Evolutionary conservation across 23 tunicate genomes (phyloP).

Genomic region (Trididemnum clinides): DNA sequence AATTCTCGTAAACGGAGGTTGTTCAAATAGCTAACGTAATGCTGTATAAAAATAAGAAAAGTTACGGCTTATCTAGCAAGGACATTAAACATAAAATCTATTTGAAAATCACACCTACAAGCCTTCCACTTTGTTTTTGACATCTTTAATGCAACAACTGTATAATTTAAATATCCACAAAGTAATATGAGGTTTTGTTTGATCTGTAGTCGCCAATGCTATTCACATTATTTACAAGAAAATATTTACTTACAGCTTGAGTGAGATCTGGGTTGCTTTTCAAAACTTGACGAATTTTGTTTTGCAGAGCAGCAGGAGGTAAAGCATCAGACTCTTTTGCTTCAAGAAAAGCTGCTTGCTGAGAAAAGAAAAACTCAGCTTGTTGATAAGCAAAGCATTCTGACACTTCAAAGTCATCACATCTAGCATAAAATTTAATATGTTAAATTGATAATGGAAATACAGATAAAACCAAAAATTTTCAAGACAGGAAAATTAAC

Average conservation of each 20-base stretch:
- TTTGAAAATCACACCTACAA: no score
- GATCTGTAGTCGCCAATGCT: no score
- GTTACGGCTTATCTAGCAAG: no score
- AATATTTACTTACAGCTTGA: slow-evolving; percentile 60
- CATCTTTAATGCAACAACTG: no score
- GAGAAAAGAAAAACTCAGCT: slow-evolving; percentile 77
- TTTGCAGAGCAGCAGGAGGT: slow-evolving; percentile 66
- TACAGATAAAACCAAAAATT: background rate
- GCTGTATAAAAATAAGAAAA: no score
- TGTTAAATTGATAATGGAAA: background rate
- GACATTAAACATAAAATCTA: no score
- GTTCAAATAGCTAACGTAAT: slow-evolving; percentile 86
- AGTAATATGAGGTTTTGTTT: no score
- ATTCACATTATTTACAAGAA: no score
- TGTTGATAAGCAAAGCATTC: slow-evolving; percentile 61
- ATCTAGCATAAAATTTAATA: slow-evolving; percentile 1
- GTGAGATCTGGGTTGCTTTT: slow-evolving; percentile 78
- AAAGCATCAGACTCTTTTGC: slow-evolving; percentile 63
- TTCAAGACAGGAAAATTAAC: no score
- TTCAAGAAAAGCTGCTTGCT: slow-evolving; percentile 81
- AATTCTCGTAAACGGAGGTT: slow-evolving; percentile 66
- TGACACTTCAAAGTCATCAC: slow-evolving; percentile 68
- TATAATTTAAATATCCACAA: no score
- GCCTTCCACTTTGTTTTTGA: no score
- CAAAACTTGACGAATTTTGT: slow-evolving; percentile 66